Conservation (phyloP, 2,797 vertebrate genomes). For the Microctenopoma stevenorrisi region DNA sequence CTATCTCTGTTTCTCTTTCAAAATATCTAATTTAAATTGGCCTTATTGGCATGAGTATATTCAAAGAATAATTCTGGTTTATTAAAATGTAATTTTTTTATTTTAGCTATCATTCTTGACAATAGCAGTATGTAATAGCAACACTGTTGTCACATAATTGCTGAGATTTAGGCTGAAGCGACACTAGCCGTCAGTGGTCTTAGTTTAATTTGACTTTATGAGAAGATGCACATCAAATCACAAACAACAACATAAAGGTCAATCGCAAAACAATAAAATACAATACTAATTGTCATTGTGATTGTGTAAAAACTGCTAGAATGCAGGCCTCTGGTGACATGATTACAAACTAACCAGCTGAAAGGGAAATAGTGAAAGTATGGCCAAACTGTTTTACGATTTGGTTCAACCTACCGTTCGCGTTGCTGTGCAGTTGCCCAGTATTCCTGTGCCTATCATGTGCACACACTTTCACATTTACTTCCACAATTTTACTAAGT, state of each 20-base stretch:
- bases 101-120: conserved; percentile 5
- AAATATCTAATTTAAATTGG: conserved; percentile 50
- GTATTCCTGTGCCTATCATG: background rate
- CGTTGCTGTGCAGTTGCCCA: background rate
- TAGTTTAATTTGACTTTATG: background rate
- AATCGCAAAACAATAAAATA: conserved; percentile 6
- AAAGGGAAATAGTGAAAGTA: background rate
- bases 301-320: background rate
- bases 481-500: too few species aligned
- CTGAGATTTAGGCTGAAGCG: background rate
- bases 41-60: conserved; percentile 34
- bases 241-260: conserved; percentile 2
- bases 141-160: conserved; percentile 12
- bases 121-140: background rate
- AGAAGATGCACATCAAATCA: background rate
- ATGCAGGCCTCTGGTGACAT: background rate
- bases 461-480: background rate
- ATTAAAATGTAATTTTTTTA: conserved; percentile 20
- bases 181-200: background rate
- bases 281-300: background rate
- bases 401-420: background rate
- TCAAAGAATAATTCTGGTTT: conserved; percentile 33
- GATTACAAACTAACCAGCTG: background rate
- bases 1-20: conserved; percentile 28
- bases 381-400: conserved; percentile 1